Evolutionary conservation across 1,140 invertebrate species (phyloP).

Genomic region (Mactra quadrangularis): DNA sequence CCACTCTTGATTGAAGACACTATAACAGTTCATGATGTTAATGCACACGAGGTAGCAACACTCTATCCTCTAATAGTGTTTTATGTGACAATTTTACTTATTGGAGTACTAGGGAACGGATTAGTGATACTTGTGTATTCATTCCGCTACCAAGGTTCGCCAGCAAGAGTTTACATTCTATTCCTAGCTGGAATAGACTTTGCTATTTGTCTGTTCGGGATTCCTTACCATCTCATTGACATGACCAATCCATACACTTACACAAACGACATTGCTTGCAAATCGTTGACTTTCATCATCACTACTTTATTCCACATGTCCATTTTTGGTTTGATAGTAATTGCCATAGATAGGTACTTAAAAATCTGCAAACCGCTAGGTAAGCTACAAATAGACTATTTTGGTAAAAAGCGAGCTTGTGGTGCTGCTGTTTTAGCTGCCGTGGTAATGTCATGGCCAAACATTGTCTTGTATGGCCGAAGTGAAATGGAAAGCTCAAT

Average conservation of each 20-base stretch:
- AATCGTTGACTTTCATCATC: conserved; percentile 44
- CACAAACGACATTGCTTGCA: conserved; percentile 27
- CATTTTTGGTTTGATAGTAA: conserved; percentile 49
- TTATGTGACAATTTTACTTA: conserved; percentile 28
- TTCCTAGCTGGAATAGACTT: conserved; percentile 49
- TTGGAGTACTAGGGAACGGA: conserved; percentile 48
- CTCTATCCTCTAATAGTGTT: conserved; percentile 50
- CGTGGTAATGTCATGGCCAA: conserved; percentile 46
- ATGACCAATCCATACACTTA: conserved; percentile 59
- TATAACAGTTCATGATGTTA: conserved; percentile 1
- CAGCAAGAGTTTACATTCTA: conserved; percentile 55
- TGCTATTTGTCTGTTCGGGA: conserved; percentile 38
- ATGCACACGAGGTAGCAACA: conserved; percentile 31
- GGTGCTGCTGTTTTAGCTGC: background rate
- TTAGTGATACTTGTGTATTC: conserved; percentile 48
- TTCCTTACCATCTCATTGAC: conserved; percentile 54
- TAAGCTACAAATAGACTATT: conserved; percentile 39
- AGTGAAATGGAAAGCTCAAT: conserved; percentile 45
- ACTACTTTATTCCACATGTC: conserved; percentile 36
- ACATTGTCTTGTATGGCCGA: conserved; percentile 45
- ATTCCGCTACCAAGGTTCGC: conserved; percentile 29
- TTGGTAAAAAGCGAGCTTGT: conserved; percentile 37
- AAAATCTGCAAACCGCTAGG: conserved; percentile 55
- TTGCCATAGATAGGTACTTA: conserved; percentile 52
- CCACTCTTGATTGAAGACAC: too few species aligned